phyloP scores from a whole-genome alignment of 2,888 invertebrate genomes.

The Baccha elongata region DNA sequence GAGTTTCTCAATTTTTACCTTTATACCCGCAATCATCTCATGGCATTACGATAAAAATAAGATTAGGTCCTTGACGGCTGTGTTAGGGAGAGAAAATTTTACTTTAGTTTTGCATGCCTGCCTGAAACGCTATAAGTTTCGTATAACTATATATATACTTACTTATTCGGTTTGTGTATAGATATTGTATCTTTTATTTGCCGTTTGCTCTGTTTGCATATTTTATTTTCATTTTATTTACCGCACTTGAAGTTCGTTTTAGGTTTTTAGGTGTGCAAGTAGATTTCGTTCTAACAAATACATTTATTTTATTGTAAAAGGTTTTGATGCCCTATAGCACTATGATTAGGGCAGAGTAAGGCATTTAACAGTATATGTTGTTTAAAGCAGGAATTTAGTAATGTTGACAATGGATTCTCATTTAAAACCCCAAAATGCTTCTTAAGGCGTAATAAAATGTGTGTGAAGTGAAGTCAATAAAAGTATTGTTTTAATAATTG shows the following conservation, averaged over 20 bases:
- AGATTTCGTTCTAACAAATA: constrained; percentile 41
- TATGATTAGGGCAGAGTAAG: not conserved
- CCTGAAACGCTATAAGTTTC: not conserved
- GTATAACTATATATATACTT: no score
- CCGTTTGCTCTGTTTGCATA: constrained; percentile 54
- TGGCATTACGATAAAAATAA: constrained; percentile 65
- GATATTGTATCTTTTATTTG: constrained; percentile 39
- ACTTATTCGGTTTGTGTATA: not conserved
- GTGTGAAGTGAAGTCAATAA: constrained; percentile 32
- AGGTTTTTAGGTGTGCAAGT: constrained; percentile 17
- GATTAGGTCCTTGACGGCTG: constrained; percentile 61
- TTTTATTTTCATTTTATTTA: constrained; percentile 66
- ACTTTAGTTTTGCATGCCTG: constrained; percentile 24
- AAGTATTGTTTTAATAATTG: no score
- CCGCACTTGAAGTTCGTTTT: constrained; percentile 58
- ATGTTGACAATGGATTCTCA: constrained; percentile 26
- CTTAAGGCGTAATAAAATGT: not conserved
- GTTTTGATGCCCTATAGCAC: not conserved
- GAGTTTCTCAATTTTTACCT: constrained; percentile 62
- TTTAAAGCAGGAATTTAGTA: constrained; percentile 1
- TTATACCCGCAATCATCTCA: constrained; percentile 65
- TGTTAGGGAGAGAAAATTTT: constrained; percentile 32
- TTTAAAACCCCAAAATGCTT: constrained; percentile 20
- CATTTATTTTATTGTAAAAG: constrained; percentile 35
- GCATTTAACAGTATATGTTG: not conserved